Percentiles rank a stretch among this genome's conserved stretches.
Conservation (phyloP, 2,888 invertebrate genomes). For the Perizoma affinitatum region DNA sequence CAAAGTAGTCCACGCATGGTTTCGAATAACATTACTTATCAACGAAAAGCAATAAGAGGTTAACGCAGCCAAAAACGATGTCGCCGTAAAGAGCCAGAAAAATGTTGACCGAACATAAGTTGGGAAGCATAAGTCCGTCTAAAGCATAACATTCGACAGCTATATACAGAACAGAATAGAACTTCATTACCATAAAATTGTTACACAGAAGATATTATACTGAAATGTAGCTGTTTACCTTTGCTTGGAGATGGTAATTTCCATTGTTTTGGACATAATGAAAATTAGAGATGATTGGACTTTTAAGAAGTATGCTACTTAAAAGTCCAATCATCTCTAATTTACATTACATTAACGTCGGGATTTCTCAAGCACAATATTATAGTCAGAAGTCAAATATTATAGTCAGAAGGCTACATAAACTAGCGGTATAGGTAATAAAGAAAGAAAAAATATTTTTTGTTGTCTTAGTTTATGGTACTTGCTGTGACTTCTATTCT, state of each 20-base stretch:
- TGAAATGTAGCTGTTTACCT: conserved; percentile 7
- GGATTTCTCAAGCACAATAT: not conserved
- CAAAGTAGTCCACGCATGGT: no score
- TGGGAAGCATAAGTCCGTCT: not conserved
- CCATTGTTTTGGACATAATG: not conserved
- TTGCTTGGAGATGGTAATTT: conserved; percentile 2
- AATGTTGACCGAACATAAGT: not conserved
- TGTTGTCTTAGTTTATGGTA: not conserved
- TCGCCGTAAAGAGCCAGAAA: not conserved
- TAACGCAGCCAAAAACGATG: not conserved
- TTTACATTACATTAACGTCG: no score
- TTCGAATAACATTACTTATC: no score
- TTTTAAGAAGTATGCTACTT: not conserved
- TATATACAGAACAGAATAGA: conserved; percentile 51
- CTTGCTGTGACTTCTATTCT: not conserved
- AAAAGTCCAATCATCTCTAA: conserved; percentile 3
- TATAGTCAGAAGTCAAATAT: no score
- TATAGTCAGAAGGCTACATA: no score
- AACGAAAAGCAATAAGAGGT: no score
- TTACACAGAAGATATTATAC: conserved; percentile 26
- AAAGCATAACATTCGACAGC: not conserved
- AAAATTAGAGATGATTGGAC: conserved; percentile 2
- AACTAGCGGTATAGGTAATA: not conserved
- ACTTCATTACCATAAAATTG: conserved; percentile 57
- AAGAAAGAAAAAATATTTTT: not conserved